A percentile compares a stretch with the other conserved stretches of the same genome.
Evolutionary conservation across 30 jellyfish, hydroid and myxozoan genomes (phyloP).

Genomic region (Aurelia aurita): DNA sequence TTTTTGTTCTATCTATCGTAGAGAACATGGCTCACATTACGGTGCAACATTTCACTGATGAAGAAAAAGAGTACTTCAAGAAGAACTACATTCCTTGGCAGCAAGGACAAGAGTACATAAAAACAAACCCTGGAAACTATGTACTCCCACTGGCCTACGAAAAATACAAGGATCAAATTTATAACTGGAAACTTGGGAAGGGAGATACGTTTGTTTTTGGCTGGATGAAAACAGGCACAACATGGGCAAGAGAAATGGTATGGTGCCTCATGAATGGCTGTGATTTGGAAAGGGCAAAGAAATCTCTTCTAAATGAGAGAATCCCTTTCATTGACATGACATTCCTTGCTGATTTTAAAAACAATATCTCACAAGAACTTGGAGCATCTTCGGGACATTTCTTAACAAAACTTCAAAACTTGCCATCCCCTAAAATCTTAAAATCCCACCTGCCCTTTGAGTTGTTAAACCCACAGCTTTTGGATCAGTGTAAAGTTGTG

Average conservation of each 20-base stretch:
- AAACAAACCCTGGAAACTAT: slow-evolving; percentile 39
- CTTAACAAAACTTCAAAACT: slow-evolving; percentile 7
- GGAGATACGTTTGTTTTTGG: slow-evolving; percentile 42
- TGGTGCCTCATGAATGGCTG: slow-evolving; percentile 41
- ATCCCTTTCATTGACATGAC: slow-evolving; percentile 61
- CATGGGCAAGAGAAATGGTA: slow-evolving; percentile 57
- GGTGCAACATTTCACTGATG: slow-evolving; percentile 17
- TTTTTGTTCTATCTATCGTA: background rate
- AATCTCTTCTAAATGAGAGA: slow-evolving; percentile 7
- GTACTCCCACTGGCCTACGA: slow-evolving; percentile 36
- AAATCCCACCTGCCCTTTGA: slow-evolving; percentile 43
- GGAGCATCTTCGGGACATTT: slow-evolving; percentile 16
- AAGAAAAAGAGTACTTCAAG: background rate
- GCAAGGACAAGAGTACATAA: slow-evolving; percentile 24
- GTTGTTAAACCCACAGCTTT: slow-evolving; percentile 48
- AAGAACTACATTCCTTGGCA: slow-evolving; percentile 6
- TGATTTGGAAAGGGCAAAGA: slow-evolving; percentile 30
- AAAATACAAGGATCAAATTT: slow-evolving; percentile 19
- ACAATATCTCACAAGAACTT: slow-evolving; percentile 30
- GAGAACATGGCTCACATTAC: slow-evolving; percentile 17
- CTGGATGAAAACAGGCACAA: slow-evolving; percentile 55
- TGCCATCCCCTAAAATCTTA: slow-evolving; percentile 52
- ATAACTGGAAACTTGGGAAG: slow-evolving; percentile 14
- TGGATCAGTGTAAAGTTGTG: slow-evolving; percentile 44
- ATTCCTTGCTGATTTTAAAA: slow-evolving; percentile 26